phyloP scores from a whole-genome alignment of 2,888 invertebrate genomes.

The Chironomus riparius region DNA sequence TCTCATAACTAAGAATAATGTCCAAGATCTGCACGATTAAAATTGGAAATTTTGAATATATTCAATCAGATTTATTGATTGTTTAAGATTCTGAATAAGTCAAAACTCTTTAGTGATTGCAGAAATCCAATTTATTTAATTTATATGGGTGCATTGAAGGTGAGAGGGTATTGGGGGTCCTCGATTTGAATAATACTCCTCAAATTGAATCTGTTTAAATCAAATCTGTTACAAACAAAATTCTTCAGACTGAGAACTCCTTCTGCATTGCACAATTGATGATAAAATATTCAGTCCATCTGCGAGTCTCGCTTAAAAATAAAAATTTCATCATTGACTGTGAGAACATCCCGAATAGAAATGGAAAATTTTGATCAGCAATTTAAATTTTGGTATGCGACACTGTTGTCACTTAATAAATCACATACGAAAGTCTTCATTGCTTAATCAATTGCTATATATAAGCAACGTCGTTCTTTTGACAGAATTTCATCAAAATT shows the following conservation, averaged over 20 bases:
- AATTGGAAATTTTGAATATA: too few species aligned
- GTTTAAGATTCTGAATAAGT: background rate
- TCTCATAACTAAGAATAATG: too few species aligned
- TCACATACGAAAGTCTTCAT: background rate
- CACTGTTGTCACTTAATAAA: constrained; percentile 9
- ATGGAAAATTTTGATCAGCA: background rate
- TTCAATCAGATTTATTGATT: too few species aligned
- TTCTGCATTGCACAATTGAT: too few species aligned
- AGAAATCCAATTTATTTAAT: background rate
- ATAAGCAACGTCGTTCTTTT: background rate
- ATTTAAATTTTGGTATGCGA: constrained; percentile 1
- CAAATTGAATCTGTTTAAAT: too few species aligned
- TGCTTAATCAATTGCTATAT: background rate
- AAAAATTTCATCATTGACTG: background rate
- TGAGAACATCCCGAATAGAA: background rate
- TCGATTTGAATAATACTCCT: too few species aligned
- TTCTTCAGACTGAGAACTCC: too few species aligned
- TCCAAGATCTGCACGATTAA: too few species aligned
- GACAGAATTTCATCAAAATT: background rate
- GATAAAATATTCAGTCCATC: background rate
- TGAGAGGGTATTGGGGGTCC: background rate
- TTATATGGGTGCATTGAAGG: constrained; percentile 1
- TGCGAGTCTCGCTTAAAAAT: background rate
- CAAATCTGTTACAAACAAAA: too few species aligned
- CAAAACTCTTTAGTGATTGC: background rate